These are phyloP conservation scores for Pasiphila rectangulata DNA, from an alignment of 2,888 invertebrate species.

Conservation along the genomic window DNA sequence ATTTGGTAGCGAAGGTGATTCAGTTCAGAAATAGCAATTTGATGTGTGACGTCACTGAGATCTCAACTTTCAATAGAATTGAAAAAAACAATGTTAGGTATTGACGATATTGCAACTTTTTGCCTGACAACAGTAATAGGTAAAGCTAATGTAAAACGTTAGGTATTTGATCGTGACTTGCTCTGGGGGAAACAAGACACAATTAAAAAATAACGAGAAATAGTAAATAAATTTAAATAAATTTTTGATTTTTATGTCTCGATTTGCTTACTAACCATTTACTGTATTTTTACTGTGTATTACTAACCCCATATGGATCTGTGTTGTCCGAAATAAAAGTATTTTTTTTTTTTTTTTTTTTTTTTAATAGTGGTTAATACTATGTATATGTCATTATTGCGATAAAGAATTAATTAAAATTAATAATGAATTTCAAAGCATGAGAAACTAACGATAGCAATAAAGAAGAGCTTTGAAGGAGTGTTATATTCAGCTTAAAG, in stretches of 20 bases:
- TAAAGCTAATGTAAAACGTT: neutral
- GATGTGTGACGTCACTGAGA: conserved; percentile 24
- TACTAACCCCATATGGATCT: too few relatives aligned
- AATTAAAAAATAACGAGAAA: conserved; percentile 7
- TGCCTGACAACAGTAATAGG: conserved; percentile 1
- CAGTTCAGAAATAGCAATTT: conserved; percentile 36
- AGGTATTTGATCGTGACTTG: neutral
- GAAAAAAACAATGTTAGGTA: conserved; percentile 5
- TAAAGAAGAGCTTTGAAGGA: too few relatives aligned
- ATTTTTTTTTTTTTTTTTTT: too few relatives aligned
- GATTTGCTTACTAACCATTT: too few relatives aligned
- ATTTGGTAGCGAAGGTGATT: conserved; percentile 61
- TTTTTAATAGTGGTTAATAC: neutral
- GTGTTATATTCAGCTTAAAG: too few relatives aligned
- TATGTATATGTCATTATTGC: neutral
- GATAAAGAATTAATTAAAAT: neutral
- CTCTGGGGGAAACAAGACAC: conserved; percentile 2
- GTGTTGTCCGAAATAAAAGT: too few relatives aligned
- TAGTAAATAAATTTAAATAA: neutral
- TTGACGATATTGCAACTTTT: neutral
- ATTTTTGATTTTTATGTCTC: too few relatives aligned
- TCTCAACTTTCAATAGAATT: conserved; percentile 25
- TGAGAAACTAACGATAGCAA: neutral
- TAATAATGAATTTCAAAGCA: neutral
- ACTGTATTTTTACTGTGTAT: too few relatives aligned